A percentile compares a stretch with the other conserved stretches of the same genome.
phyloP scores from a whole-genome alignment of 2,888 invertebrate species.

The Rotaria magnacalcarata region DNA sequence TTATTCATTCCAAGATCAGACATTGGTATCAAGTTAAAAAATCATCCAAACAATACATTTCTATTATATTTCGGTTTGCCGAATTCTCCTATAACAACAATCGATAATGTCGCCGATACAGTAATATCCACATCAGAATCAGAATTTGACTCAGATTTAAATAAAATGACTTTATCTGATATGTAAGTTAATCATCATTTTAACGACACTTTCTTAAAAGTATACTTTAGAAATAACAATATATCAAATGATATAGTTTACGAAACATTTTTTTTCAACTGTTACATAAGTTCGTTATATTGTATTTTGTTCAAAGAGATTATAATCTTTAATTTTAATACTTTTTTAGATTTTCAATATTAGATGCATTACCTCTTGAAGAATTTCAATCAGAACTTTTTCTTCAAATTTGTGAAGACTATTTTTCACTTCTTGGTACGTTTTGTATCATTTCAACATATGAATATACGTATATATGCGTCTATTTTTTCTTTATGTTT shows the following conservation, averaged over 20 bases:
- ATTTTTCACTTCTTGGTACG: constrained; percentile 15
- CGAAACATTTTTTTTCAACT: constrained; percentile 25
- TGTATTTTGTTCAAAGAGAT: neutral
- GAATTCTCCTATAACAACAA: neutral
- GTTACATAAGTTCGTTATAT: neutral
- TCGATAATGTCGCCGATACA: neutral
- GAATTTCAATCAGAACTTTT: constrained; percentile 38
- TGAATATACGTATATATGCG: neutral
- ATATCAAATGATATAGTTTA: neutral
- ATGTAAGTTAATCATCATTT: neutral
- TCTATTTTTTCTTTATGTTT: constrained; percentile 30
- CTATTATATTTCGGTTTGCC: neutral
- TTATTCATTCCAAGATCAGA: neutral
- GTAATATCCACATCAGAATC: neutral
- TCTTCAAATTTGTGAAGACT: constrained; percentile 39
- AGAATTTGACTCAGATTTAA: neutral
- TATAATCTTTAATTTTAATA: too few relatives aligned
- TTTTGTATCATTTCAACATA: neutral
- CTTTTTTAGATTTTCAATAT: neutral
- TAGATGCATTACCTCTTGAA: neutral
- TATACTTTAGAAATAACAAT: neutral
- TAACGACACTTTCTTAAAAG: neutral
- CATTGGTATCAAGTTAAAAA: neutral
- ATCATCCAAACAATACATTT: neutral
- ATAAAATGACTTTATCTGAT: neutral